A percentile compares a stretch with the other conserved stretches of the same genome.
Evolutionary conservation across 2,797 vertebrate genomes (phyloP).

Genomic region (Borostomias antarcticus): DNA sequence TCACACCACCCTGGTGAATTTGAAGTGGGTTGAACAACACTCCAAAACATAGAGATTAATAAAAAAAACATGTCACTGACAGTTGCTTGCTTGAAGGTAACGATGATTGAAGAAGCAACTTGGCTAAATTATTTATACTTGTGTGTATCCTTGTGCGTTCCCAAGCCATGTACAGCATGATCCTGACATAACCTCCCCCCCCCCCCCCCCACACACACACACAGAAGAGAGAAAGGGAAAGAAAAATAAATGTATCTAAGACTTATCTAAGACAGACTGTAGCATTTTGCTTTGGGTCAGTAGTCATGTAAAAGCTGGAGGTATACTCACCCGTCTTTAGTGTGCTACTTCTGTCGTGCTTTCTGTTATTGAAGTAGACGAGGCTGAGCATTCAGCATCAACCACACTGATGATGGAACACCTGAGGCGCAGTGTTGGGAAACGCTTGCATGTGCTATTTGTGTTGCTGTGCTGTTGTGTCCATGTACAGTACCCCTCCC

Average conservation of each 20-base stretch:
- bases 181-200: neutral
- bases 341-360: too few species aligned
- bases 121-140: constrained; percentile 32
- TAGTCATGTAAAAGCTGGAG: neutral
- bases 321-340: too few species aligned
- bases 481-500: constrained; percentile 64
- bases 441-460: constrained; percentile 81
- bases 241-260: constrained; percentile 33
- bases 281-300: constrained; percentile 32
- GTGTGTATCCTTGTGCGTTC: constrained; percentile 10
- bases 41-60: constrained; percentile 18
- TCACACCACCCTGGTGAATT: constrained; percentile 27
- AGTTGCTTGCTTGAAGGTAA: constrained; percentile 25
- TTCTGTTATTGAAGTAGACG: too few species aligned
- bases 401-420: constrained; percentile 26
- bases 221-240: constrained; percentile 12
- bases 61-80: constrained; percentile 16
- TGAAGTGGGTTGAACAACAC: constrained; percentile 28
- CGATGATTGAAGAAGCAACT: constrained; percentile 32
- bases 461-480: constrained; percentile 76
- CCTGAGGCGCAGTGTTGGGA: constrained; percentile 50
- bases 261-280: constrained; percentile 47
- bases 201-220: constrained; percentile 25
- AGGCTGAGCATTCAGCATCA: too few species aligned
- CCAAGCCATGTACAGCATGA: constrained; percentile 21